Base-by-base conservation (phyloP, 1,140 invertebrate species). In the Zaprionus inermis region DNA sequence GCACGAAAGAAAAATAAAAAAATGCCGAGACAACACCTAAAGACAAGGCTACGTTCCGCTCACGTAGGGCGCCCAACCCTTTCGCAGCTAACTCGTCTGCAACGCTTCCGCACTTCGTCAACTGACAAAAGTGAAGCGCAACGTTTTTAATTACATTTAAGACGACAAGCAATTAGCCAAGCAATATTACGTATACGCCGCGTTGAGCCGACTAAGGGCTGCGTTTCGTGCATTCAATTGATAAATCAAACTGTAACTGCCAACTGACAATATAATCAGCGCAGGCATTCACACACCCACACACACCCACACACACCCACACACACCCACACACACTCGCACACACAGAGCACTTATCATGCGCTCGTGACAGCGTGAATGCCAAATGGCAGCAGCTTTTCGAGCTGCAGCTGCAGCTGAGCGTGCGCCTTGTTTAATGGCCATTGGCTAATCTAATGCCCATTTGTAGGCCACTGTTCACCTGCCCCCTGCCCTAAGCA, bases 391-490 rank as follows among this genome's bases (percentile, higher is more conserved):
- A 69, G 32, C 69, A 76, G 38, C 51, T 55, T 36, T 59, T 56
- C 41, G 68, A 52, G 24, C 24, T 28, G 24, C 24, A 28, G 34
- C 46, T 69, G 63, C 52, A 59, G 51, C 28, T 65, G 75, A 72
- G 81, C 67, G 75, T 59, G 57, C 65, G 67, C 80, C 80, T 58
- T 76, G 80, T 78, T 76, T 58, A 83, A 82, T 82, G 80, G 76
- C 74, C 67, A 72, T 76, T 72, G 61, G 60, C 61, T 82, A 79
- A 83, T 82, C 81, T 82, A 82, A 82, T 83, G 63, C 66, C 76
- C 78, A 66, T 76, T 68, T 63, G 72, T 56, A 44, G 49, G 38
- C 38, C 38, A 41, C 38, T 16, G n/a, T 41, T n/a, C n/a, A 41
- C n/a, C 34, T 10, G 51, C 30, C 63, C 18, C 61, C 32, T 16